Percentiles rank a stretch among this genome's conserved stretches.
phyloP scores from a whole-genome alignment of 2,888 invertebrate genomes.

The Drosophila anomelani region DNA sequence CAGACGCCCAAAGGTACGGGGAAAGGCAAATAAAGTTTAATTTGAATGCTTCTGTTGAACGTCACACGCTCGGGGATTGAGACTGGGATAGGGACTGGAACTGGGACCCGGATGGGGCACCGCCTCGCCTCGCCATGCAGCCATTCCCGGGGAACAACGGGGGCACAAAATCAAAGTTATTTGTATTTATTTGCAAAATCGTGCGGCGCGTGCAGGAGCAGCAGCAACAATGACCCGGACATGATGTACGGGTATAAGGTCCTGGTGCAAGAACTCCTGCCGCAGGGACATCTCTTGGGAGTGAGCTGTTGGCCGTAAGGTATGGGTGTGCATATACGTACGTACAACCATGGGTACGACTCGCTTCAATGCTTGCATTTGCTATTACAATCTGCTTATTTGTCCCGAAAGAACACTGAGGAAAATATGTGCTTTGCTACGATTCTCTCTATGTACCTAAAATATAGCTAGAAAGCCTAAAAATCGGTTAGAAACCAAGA shows the following conservation, averaged over 20 bases:
- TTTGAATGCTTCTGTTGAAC: conserved; percentile 75
- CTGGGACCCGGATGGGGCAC: background rate
- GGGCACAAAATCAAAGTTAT: conserved; percentile 76
- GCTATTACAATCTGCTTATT: conserved; percentile 71
- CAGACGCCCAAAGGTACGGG: conserved; percentile 75
- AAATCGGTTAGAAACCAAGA: too few relatives aligned
- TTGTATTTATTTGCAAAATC: conserved; percentile 79
- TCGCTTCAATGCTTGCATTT: conserved; percentile 70
- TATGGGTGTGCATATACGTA: conserved; percentile 19
- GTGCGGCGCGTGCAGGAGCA: conserved; percentile 72
- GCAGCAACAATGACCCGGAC: conserved; percentile 56
- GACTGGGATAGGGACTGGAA: background rate
- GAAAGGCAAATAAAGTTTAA: conserved; percentile 76
- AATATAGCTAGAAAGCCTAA: background rate
- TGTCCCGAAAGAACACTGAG: conserved; percentile 41
- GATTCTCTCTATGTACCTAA: background rate
- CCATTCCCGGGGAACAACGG: background rate
- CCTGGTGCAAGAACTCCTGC: conserved; percentile 16
- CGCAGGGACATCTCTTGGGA: conserved; percentile 3
- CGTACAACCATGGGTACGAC: conserved; percentile 36
- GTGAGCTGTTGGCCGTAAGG: conserved; percentile 32
- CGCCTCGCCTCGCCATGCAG: conserved; percentile 1
- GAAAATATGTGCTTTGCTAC: background rate
- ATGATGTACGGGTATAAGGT: conserved; percentile 38
- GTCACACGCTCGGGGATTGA: conserved; percentile 59